phyloP scores from a whole-genome alignment of 1,140 invertebrate genomes.

The Ditylenchus dipsaci region DNA sequence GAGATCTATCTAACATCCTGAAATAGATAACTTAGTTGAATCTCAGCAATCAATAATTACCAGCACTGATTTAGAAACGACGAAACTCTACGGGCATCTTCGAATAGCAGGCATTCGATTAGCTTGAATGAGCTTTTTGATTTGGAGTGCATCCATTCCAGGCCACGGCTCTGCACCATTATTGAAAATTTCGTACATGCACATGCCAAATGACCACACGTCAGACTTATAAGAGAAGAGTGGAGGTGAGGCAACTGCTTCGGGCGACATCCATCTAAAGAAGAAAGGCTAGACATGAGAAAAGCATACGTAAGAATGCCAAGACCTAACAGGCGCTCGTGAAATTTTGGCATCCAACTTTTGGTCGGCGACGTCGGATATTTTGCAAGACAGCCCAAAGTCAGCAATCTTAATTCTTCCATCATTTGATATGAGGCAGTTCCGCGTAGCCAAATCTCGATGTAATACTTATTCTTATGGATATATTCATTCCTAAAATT shows the following conservation, averaged over 20 bases:
- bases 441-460: slow-evolving; percentile 69
- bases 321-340: slow-evolving; percentile 52
- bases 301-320: slow-evolving; percentile 73
- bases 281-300: slow-evolving; percentile 69
- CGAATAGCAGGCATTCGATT: background rate
- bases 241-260: slow-evolving; percentile 71
- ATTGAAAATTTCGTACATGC: slow-evolving; percentile 59
- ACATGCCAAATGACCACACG: slow-evolving; percentile 60
- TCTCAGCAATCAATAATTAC: too few species aligned
- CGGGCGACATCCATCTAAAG: slow-evolving; percentile 98
- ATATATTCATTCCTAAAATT: slow-evolving; percentile 85
- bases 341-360: background rate
- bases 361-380: slow-evolving; percentile 60
- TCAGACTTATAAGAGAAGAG: slow-evolving; percentile 37
- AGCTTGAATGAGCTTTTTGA: background rate
- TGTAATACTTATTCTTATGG: slow-evolving; percentile 88
- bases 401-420: slow-evolving; percentile 79
- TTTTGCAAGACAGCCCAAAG: slow-evolving; percentile 85
- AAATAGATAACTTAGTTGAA: too few species aligned
- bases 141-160: slow-evolving; percentile 9
- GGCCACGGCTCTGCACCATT: slow-evolving; percentile 41
- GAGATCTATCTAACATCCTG: too few species aligned
- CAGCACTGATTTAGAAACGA: too few species aligned
- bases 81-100: too few species aligned
- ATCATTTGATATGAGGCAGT: slow-evolving; percentile 10